Evolutionary conservation across 2,888 invertebrate species (phyloP).

Genomic region (Sussaba pulchella): DNA sequence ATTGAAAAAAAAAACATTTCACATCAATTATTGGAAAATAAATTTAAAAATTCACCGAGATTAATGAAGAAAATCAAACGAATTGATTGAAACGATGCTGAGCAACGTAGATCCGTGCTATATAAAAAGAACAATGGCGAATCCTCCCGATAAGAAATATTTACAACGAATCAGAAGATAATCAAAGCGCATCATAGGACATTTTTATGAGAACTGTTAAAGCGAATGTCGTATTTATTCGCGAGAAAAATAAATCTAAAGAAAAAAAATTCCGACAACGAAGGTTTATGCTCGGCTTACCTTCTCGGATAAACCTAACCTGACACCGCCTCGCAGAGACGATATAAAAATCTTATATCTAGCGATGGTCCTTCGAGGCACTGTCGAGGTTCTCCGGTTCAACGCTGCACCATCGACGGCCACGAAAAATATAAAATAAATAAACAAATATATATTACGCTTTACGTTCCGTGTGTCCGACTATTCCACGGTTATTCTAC

Average conservation of each 20-base stretch:
- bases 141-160: not conserved
- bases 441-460: too few species aligned
- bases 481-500: slow-evolving; percentile 8
- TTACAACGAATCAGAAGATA: not conserved
- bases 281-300: slow-evolving; percentile 68
- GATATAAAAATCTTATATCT: slow-evolving; percentile 21
- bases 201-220: not conserved
- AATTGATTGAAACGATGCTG: not conserved
- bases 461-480: not conserved
- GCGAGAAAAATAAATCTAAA: too few species aligned
- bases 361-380: slow-evolving; percentile 12
- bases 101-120: not conserved
- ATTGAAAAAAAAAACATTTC: not conserved
- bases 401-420: not conserved
- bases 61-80: not conserved
- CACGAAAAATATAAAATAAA: not conserved
- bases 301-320: slow-evolving; percentile 75
- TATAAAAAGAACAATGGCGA: slow-evolving; percentile 47
- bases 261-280: slow-evolving; percentile 3
- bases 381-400: not conserved
- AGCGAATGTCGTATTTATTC: too few species aligned
- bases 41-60: not conserved
- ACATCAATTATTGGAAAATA: not conserved
- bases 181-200: not conserved
- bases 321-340: slow-evolving; percentile 74